Evolutionary conservation across 2,888 invertebrate genomes (phyloP).

Genomic region (Drosophila koepferae): DNA sequence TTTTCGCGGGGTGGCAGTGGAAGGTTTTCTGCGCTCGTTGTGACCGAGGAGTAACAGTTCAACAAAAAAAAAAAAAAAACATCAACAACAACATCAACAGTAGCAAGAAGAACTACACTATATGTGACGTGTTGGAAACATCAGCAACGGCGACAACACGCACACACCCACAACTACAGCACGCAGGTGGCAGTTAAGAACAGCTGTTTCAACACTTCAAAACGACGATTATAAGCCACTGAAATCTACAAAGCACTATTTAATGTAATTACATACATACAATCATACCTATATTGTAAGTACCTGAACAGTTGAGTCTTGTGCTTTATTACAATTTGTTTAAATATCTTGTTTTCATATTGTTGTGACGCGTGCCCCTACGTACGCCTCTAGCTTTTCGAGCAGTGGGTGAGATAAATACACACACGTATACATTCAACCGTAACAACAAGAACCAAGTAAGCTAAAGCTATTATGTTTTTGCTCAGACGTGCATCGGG

Average conservation of each 20-base stretch:
- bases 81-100: conserved; percentile 10
- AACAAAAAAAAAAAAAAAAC: conserved; percentile 31
- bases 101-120: conserved; percentile 30
- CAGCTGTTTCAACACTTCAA: conserved; percentile 75
- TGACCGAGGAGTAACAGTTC: conserved; percentile 39
- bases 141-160: conserved; percentile 32
- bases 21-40: conserved; percentile 38
- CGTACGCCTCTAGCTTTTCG: conserved; percentile 43
- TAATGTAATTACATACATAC: conserved; percentile 51
- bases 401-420: conserved; percentile 48
- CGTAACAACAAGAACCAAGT: conserved; percentile 54
- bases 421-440: conserved; percentile 39
- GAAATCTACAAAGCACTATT: conserved; percentile 47
- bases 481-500: conserved; percentile 71
- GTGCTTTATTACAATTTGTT: conserved; percentile 44
- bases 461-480: conserved; percentile 57
- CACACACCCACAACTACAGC: conserved; percentile 4
- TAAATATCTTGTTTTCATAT: conserved; percentile 54
- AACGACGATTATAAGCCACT: conserved; percentile 39
- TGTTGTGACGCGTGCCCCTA: conserved; percentile 51
- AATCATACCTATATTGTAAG: conserved; percentile 48
- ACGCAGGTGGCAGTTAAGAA: conserved; percentile 59
- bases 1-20: conserved; percentile 47
- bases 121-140: conserved; percentile 62
- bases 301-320: conserved; percentile 31